A percentile compares a stretch with the other conserved stretches of the same genome.
phyloP scores from a whole-genome alignment of 2,888 invertebrate genomes.

The Drosophila prolongata region DNA sequence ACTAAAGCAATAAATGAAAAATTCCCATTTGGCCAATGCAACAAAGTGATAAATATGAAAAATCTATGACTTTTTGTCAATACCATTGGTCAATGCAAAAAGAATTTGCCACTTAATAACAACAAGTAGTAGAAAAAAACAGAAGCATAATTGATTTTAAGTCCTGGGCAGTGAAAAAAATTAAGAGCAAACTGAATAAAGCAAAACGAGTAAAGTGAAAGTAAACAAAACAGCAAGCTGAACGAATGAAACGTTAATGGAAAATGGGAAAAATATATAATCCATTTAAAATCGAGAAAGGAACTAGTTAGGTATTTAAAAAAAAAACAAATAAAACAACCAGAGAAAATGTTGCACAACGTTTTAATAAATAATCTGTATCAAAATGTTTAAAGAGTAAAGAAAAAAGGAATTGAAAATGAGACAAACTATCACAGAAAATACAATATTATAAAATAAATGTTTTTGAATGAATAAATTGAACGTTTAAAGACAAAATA shows the following conservation, averaged over 20 bases:
- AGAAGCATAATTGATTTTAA: slow-evolving; percentile 48
- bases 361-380: background rate
- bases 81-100: background rate
- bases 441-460: too few species aligned
- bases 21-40: slow-evolving; percentile 2
- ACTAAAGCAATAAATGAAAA: slow-evolving; percentile 4
- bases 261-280: slow-evolving; percentile 27
- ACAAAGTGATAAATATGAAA: slow-evolving; percentile 34
- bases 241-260: slow-evolving; percentile 35
- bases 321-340: background rate
- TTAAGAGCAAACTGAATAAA: slow-evolving; percentile 15
- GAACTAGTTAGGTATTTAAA: slow-evolving; percentile 8
- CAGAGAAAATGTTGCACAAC: too few species aligned
- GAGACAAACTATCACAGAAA: too few species aligned
- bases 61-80: slow-evolving; percentile 18
- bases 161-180: slow-evolving; percentile 16
- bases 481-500: too few species aligned
- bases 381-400: too few species aligned
- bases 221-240: slow-evolving; percentile 35
- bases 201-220: slow-evolving; percentile 31
- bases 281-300: background rate
- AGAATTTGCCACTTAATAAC: slow-evolving; percentile 22
- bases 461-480: too few species aligned
- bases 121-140: slow-evolving; percentile 2
- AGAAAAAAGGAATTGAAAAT: too few species aligned